Base-by-base conservation (phyloP, 2,113 vertebrate genomes). In the Neoarius graeffei region DNA sequence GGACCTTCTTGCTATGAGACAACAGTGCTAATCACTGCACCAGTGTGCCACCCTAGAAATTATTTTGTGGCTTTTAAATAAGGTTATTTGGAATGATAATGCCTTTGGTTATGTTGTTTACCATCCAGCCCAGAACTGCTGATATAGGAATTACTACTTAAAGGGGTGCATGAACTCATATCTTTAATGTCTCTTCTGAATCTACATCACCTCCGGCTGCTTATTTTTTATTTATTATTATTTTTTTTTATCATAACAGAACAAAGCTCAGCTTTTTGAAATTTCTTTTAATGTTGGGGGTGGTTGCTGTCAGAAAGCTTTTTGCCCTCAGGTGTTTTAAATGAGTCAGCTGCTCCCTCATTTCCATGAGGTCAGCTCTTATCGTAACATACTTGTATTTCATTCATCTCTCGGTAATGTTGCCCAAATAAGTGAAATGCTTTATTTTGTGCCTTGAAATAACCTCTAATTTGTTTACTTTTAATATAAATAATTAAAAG, bases 401-500 rank as follows among this genome's bases (percentile, higher is more conserved):
- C 73, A 62, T 83, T 60, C 59, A 73, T 69, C 74, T 87, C 59
- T 54, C 69, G n/a, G 8, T 76, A 84, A 85, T 79, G 52, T 83
- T 73, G 66, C 59, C 56, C 71, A 74, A 62, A 67, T 81, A 90
- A 91, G 83, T 88, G 2, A 79, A 84, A 62, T 6, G 11, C 54
- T 69, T 77, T 87, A 71, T 83, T 50, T 54, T 30, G 56, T 48
- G 35, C 74, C 85, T 60, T 59, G 35, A 66, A 86, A 81, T 62
- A 86, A 76, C 81, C 83, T 83, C 42, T 60, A 14, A 1, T 6
- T 79, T 27, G 30, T 59, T 76, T 76, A 84, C 71, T 35, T 62
- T 60, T 10, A 30, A 35, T 81, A 87, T 89, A 50, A 89, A 71
- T 91, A 89, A 91, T 85, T 89, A 86, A 59, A 52, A 59, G 59